These are phyloP conservation scores for Malthinus seriepunctatus DNA, from an alignment of 2,888 invertebrate genomes.

Conservation along the genomic window DNA sequence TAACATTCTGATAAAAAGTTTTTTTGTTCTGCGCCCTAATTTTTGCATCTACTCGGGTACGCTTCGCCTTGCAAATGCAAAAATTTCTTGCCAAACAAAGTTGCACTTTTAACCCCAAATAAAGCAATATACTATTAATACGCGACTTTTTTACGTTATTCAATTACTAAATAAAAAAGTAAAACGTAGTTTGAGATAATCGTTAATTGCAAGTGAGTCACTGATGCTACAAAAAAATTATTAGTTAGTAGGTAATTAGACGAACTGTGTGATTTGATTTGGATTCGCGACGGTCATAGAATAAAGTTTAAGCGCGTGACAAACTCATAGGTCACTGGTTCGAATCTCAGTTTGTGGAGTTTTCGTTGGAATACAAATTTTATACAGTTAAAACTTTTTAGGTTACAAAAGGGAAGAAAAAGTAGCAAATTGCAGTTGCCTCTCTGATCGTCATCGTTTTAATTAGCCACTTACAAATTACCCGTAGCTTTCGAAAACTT, in stretches of 20 bases:
- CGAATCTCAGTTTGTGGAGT: conserved; percentile 38
- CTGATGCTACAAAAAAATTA: conserved; percentile 8
- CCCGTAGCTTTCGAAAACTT: conserved; percentile 23
- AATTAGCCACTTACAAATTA: conserved; percentile 29
- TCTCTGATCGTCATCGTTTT: conserved; percentile 17
- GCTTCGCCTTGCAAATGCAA: no score
- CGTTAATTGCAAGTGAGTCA: no score
- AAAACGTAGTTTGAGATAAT: no score
- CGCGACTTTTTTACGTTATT: no score
- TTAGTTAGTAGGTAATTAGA: conserved; percentile 26
- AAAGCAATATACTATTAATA: no score
- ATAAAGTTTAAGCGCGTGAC: conserved; percentile 43
- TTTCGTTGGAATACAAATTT: conserved; percentile 42
- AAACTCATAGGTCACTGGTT: conserved; percentile 47
- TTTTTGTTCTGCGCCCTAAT: no score
- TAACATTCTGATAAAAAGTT: no score
- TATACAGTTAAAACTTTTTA: conserved; percentile 26
- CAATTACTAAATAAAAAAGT: no score
- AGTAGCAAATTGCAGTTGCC: background rate
- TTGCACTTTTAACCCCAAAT: no score
- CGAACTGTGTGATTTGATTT: conserved; percentile 45
- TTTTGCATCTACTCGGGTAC: no score
- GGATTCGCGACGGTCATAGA: conserved; percentile 40
- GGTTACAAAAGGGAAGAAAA: conserved; percentile 7
- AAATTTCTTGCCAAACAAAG: no score